Conservation (phyloP, 2,888 invertebrate species). For the Mylabris sibirica region DNA sequence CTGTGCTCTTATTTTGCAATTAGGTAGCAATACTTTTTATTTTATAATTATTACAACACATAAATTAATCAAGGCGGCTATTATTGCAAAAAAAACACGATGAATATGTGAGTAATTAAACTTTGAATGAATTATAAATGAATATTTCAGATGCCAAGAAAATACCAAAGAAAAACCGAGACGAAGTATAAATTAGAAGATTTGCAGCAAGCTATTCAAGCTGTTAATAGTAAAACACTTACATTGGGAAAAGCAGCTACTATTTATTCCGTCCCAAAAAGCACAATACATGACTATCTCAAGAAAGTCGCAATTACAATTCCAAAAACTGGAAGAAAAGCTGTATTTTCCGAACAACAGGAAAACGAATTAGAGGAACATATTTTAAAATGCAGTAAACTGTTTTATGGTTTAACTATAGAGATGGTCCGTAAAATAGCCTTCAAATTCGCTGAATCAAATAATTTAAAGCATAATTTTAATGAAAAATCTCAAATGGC, state of each 20-base stretch:
- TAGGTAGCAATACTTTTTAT: no score
- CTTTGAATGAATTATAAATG: not conserved
- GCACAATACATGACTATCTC: not conserved
- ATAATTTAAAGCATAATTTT: conserved; percentile 40
- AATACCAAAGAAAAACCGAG: not conserved
- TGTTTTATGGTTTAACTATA: not conserved
- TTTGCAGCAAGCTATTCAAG: not conserved
- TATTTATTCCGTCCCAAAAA: not conserved
- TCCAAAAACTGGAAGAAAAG: not conserved
- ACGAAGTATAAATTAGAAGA: not conserved
- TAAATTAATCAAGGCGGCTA: no score
- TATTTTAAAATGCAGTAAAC: not conserved
- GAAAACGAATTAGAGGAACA: not conserved
- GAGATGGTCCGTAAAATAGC: conserved; percentile 38
- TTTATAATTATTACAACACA: no score
- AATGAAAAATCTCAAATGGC: conserved; percentile 36
- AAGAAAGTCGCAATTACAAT: not conserved
- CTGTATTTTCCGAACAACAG: not conserved
- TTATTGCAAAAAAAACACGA: no score
- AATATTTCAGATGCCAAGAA: not conserved
- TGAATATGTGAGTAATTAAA: no score
- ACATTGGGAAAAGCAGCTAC: not conserved
- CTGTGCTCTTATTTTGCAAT: no score
- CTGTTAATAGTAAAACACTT: not conserved
- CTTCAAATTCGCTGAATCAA: conserved; percentile 39